Conservation (phyloP, 2,888 invertebrate species). For the Himalopsyche tibetana region DNA sequence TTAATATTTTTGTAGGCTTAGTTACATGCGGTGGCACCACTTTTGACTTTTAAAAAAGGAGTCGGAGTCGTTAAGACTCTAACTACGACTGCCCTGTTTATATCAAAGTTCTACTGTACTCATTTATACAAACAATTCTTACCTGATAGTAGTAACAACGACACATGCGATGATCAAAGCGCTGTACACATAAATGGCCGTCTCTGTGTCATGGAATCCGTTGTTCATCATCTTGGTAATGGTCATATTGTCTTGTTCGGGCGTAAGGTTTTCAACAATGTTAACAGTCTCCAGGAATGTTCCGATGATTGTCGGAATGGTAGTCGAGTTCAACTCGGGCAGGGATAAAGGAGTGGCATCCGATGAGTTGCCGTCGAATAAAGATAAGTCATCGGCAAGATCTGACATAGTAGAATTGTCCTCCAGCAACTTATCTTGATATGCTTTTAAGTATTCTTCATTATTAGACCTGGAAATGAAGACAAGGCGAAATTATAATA, state of each 20-base stretch:
- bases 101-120: too few relatives aligned
- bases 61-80: too few relatives aligned
- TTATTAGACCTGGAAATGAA: slow-evolving; percentile 60
- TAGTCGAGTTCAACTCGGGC: not conserved
- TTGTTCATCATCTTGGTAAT: slow-evolving; percentile 54
- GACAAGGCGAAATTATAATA: not conserved
- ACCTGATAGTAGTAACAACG: slow-evolving; percentile 78
- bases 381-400: not conserved
- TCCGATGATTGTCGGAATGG: slow-evolving; percentile 69
- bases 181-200: slow-evolving; percentile 78
- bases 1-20: too few relatives aligned
- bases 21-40: too few relatives aligned
- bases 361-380: not conserved
- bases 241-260: slow-evolving; percentile 23
- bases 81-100: too few relatives aligned
- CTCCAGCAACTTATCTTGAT: not conserved
- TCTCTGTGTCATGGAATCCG: slow-evolving; percentile 64
- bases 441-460: slow-evolving; percentile 53
- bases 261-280: slow-evolving; percentile 69
- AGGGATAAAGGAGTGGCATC: not conserved
- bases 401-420: not conserved
- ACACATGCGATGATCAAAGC: slow-evolving; percentile 78
- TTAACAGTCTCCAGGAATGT: slow-evolving; percentile 70
- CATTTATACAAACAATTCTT: slow-evolving; percentile 55
- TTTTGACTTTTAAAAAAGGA: too few relatives aligned